A percentile compares a stretch with the other conserved stretches of the same genome.
phyloP scores from a whole-genome alignment of 35 echinoderm and acorn worm genomes.

The Diadema setosum region DNA sequence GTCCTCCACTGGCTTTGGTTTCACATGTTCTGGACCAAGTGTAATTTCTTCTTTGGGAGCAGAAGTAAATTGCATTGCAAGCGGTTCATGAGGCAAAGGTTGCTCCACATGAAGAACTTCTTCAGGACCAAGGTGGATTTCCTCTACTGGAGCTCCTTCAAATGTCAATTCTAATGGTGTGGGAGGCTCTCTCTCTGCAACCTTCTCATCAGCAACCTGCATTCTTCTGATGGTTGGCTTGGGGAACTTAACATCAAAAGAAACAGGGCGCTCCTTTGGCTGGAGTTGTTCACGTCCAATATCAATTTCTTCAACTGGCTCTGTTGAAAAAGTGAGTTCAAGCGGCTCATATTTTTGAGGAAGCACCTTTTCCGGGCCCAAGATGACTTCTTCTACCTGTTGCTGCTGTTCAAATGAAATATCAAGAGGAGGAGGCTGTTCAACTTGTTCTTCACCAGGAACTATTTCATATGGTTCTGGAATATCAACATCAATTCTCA shows the following conservation, averaged over 20 bases:
- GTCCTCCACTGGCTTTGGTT: not conserved
- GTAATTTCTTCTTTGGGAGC: not conserved
- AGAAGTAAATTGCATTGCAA: not conserved
- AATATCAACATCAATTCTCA: not conserved
- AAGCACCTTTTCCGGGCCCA: not conserved
- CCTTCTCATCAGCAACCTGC: not conserved
- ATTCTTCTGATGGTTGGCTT: not conserved
- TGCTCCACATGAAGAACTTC: not conserved
- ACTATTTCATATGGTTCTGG: not conserved
- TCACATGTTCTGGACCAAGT: not conserved
- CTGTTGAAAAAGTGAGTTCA: not conserved
- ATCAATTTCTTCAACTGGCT: not conserved
- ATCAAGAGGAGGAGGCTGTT: not conserved
- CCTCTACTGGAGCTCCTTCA: not conserved
- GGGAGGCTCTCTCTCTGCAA: not conserved
- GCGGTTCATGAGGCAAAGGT: not conserved
- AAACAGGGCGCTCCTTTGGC: not conserved
- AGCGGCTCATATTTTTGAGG: not conserved
- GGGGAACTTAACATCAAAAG: not conserved
- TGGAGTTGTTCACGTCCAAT: not conserved
- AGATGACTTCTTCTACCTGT: not conserved
- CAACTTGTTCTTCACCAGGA: not conserved
- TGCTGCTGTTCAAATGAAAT: not conserved
- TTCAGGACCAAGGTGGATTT: constrained; percentile 1
- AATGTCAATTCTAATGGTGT: not conserved